Percentiles rank a stretch among this genome's conserved stretches.
These are phyloP conservation scores for Pseudorectes ferrugineus DNA, from an alignment of 2,113 vertebrate genomes.

Conservation along the genomic window DNA sequence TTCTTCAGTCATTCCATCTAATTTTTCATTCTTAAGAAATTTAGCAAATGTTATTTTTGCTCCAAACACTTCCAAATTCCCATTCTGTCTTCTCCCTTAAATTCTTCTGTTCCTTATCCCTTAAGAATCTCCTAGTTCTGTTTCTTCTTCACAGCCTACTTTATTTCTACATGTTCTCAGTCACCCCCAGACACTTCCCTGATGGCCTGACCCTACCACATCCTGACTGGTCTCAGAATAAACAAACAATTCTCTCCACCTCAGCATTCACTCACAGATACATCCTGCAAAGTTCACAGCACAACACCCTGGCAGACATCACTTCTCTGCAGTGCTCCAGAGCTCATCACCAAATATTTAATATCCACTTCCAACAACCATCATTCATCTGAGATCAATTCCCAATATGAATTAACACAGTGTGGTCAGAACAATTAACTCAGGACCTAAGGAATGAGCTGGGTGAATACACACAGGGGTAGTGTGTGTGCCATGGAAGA, in stretches of 20 bases:
- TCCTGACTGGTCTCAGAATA: neutral
- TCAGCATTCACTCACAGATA: neutral
- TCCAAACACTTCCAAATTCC: neutral
- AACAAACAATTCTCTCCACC: neutral
- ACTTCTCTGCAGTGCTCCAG: neutral
- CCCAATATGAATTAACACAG: neutral
- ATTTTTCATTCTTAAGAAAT: neutral
- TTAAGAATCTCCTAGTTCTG: neutral
- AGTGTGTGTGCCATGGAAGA: neutral
- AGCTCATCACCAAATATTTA: neutral
- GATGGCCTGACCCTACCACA: neutral
- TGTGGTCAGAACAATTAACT: neutral
- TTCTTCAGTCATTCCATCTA: neutral
- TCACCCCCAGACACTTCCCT: neutral
- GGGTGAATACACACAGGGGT: too few species aligned
- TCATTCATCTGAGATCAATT: neutral
- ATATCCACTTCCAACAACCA: neutral
- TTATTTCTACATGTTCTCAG: neutral
- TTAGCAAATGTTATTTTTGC: neutral
- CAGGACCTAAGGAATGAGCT: neutral
- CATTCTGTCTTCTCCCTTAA: neutral
- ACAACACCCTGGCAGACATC: neutral
- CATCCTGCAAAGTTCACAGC: neutral
- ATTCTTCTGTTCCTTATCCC: neutral
- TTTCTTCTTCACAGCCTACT: neutral